Base-by-base conservation (phyloP, 2,797 vertebrate genomes). In the Phalanger gymnotis region DNA sequence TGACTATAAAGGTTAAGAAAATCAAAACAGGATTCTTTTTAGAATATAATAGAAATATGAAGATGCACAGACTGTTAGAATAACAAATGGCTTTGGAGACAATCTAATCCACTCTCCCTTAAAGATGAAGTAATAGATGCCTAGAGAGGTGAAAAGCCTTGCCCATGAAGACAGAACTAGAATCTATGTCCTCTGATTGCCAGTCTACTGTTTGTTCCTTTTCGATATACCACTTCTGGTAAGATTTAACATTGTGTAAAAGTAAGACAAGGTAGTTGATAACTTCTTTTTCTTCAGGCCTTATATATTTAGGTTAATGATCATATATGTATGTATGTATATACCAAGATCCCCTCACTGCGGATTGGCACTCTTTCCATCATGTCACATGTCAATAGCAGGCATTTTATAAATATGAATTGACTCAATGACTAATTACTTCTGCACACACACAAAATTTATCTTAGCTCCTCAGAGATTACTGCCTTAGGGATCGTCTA, bases 1-100 rank as follows among this genome's bases (percentile, higher is more conserved):
- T 94, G 52, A 47, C 55, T 92, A 61, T 93, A 61, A 30, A 96
- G 53, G 56, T 95, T 94, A 96, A 96, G 94, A 56, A 92, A 96
- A 93, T 93, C 92, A 30, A 55, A 96, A 95, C 7, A 55, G 11
- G 66, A 61, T 58, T 47, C 53, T 61, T 90, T 87, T 40, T 25
- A 91, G 95, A 66, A 81, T 47, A 92, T 90, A 25, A 94, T 47
- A 95, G 96, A 95, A 0, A 40, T 3, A 53, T 47, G 22, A 91
- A 95, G 53, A 81, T 28, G 93, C 95, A 95, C 40, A 97, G 95
- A 96, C 58, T 73, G n/a, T 87, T 94, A 93, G 87, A 53, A 87
- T 92, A 94, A 22, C 73, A 81, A 81, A 10, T 81, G 0, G 7
- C 22, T 47, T 81, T 81, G 40, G 9, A 81, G n/a, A 81, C 40